phyloP scores from a whole-genome alignment of 2,888 invertebrate species.

The Cepaea hortensis region DNA sequence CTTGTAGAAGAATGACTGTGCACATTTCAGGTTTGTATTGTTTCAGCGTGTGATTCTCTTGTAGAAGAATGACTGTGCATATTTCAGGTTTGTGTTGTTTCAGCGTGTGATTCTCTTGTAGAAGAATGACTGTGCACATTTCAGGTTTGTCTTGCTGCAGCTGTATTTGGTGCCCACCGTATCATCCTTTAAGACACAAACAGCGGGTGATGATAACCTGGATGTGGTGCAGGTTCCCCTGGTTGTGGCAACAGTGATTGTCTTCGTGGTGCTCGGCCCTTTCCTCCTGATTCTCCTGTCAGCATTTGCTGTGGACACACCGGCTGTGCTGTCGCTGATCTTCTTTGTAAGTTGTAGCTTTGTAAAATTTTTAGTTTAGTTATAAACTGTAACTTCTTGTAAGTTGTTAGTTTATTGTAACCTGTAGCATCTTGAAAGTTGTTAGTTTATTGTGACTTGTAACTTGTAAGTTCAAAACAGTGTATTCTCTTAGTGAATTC shows the following conservation, averaged over 20 bases:
- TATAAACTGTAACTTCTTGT: too few species aligned
- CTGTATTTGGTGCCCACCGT: conserved; percentile 66
- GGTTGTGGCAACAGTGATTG: conserved; percentile 59
- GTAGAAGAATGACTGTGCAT: neutral
- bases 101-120: too few species aligned
- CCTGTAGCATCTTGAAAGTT: too few species aligned
- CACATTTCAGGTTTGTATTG: conserved; percentile 65
- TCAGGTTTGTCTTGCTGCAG: conserved; percentile 70
- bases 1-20: neutral
- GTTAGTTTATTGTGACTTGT: neutral
- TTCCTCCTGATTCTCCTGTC: conserved; percentile 58
- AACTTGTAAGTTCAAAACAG: neutral
- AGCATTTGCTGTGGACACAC: conserved; percentile 52
- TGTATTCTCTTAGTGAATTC: too few species aligned
- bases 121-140: conserved; percentile 26
- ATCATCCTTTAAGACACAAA: conserved; percentile 63
- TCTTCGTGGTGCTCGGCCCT: conserved; percentile 61
- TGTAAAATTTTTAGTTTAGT: neutral
- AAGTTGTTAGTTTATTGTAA: too few species aligned
- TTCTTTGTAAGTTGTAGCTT: conserved; percentile 60
- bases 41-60: conserved; percentile 55
- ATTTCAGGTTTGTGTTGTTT: conserved; percentile 57
- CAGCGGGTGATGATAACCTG: conserved; percentile 58
- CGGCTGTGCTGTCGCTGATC: conserved; percentile 54
- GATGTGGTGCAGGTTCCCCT: conserved; percentile 61